Evolutionary conservation across 2,797 vertebrate species (phyloP), one percentile per base, ranked within the genome.

Genomic region (Anguilla megastoma): DNA sequence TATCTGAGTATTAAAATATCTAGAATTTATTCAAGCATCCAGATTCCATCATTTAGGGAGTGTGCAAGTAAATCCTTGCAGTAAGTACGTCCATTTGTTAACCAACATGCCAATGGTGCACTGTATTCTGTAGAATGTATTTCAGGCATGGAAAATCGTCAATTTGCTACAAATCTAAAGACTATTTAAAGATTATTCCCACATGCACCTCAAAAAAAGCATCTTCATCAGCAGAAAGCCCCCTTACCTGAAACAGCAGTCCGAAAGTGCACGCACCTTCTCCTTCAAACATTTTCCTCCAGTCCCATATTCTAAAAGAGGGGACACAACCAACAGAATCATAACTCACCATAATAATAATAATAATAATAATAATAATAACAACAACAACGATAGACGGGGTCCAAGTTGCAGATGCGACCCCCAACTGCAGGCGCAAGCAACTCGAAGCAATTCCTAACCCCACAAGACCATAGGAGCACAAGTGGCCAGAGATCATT

Each of bases 271-370:
- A 86, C 85, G 85, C 63, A 88, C 87, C 87, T 90, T 85, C 89
- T 80, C 84, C 48, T 76, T 91, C 90, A 91, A 41, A 86, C 84
- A 1, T 86, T 76, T 90, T 85, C 88, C 80, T 87, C 69, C 27
- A 60, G 60, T 84, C 69, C 89, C 93, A 92, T 91, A 86, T 82
- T 90, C 91, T 92, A 71, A 74, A 71, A 88, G 56, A 88, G 18
- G 21, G 60, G 58, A 88, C 12, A 24, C 24, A 58, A n/a, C 10
- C 50, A 52, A 7, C 50, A 52, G 6, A 7, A 50, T 84, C 7
- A 54, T 54, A 24, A 36, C 3, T 8, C 30, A 71, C 30, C 45
- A 52, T 10, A 33, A 63, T 36, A 27, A 84, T n/a, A 33, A 33
- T 2, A 36, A 36, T 36, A 36, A 52, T 5, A 33, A 63, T 36